Evolutionary conservation across 2,888 invertebrate genomes (phyloP).

Genomic region (Meteorus cinctellus): DNA sequence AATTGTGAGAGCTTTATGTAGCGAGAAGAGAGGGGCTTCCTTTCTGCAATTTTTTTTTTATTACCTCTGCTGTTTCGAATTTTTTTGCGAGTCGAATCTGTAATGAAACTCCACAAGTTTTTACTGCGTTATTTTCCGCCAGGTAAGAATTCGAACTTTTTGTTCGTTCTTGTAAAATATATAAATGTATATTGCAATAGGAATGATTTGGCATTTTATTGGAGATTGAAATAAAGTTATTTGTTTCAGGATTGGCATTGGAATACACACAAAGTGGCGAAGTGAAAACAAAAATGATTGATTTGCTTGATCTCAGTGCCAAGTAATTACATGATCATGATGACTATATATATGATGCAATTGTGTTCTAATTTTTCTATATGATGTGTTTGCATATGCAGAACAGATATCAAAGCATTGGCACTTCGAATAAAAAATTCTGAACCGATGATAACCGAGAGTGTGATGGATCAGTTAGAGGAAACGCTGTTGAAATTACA

Average conservation of each 20-base stretch:
- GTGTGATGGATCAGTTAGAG: conserved; percentile 77
- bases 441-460: conserved; percentile 77
- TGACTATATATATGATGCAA: conserved; percentile 3
- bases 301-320: conserved; percentile 78
- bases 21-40: conserved; percentile 56
- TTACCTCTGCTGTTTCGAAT: conserved; percentile 21
- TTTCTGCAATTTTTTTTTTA: conserved; percentile 37
- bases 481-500: conserved; percentile 79
- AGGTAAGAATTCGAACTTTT: conserved; percentile 71
- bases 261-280: conserved; percentile 78
- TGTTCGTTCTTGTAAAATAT: conserved; percentile 4
- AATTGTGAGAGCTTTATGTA: conserved; percentile 66
- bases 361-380: neutral
- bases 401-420: conserved; percentile 77
- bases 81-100: conserved; percentile 48
- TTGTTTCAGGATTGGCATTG: conserved; percentile 76
- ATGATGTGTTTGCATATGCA: conserved; percentile 58
- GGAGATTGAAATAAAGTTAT: conserved; percentile 22
- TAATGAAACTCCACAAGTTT: conserved; percentile 82
- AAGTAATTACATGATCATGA: conserved; percentile 74
- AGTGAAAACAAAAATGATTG: conserved; percentile 78
- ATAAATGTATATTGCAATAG: conserved; percentile 5
- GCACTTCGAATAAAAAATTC: conserved; percentile 74
- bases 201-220: neutral
- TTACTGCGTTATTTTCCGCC: conserved; percentile 84